Percentiles rank a stretch among this genome's conserved stretches.
These are phyloP conservation scores for pig (Sus scrofa) DNA, from an alignment of 2,113 vertebrate genomes.

Conservation along the genomic window T2T-Sscrofa CM000814.6:133878501-133879000, in stretches of 20 bases:
- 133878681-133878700: not conserved
- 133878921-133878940: not conserved
- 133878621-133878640: not conserved
- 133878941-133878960: no score
- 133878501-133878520: not conserved
- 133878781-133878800: not conserved
- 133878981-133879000: not conserved
- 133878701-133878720: not conserved
- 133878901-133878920: not conserved
- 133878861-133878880: constrained; percentile 22
- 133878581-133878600: not conserved
- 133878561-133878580: not conserved
- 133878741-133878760: not conserved
- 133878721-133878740: not conserved
- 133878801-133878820: not conserved
- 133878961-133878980: no score
- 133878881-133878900: not conserved
- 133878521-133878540: not conserved
- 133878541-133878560: not conserved
- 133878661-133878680: not conserved
- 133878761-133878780: not conserved
- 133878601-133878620: not conserved
- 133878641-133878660: not conserved
- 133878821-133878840: not conserved
- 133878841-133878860: not conserved